Evolutionary conservation across 2,888 invertebrate species (phyloP), one percentile per base, ranked within the genome.

Genomic region (Euplagia quadripunctaria): DNA sequence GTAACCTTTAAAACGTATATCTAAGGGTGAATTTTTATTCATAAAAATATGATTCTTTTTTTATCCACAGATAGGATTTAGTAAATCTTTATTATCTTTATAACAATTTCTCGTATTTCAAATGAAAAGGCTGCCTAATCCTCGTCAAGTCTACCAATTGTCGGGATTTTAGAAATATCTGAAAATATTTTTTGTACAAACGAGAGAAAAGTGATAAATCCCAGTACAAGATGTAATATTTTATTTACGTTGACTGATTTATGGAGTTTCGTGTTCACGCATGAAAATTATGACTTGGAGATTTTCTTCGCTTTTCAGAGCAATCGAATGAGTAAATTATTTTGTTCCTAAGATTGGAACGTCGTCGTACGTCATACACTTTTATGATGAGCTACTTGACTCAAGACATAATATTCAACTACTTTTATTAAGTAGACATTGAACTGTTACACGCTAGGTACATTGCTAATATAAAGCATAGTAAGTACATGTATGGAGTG

Each of bases 241-340:
- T 73, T 70, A 70, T 73, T 49, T 61, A 20, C 66, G 43, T 70
- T 65, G 46, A 49, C 20, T 70, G 73, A 73, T 73, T 73, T 70
- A 73, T 55, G 31, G 61, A 51, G 64, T 64, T 64, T 69, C 72
- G 64, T 69, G 73, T 52, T 73, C 69, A 65, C 73, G 73, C 69
- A 64, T 69, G 69, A 58, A 69, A 49, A 73, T 73, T 73, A 58
- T 70, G 65, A 65, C 74, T 79, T 74, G 72, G 64, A 72, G 75
- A 77, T 77, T 79, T 76, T 73, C 31, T 72, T 68, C 72, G 58
- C 70, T 74, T 79, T 77, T 79, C 79, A 20, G 42, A 77, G 67
- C 75, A 77, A 55, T 72, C 51, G 46, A 68, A 67, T 58, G 42
- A 14, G 72, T 55, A 41, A 68, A 68, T 64, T 68, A 55, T 68